Evolutionary conservation across 2,888 invertebrate genomes (phyloP).

Genomic region (Ormyrus thymus): DNA sequence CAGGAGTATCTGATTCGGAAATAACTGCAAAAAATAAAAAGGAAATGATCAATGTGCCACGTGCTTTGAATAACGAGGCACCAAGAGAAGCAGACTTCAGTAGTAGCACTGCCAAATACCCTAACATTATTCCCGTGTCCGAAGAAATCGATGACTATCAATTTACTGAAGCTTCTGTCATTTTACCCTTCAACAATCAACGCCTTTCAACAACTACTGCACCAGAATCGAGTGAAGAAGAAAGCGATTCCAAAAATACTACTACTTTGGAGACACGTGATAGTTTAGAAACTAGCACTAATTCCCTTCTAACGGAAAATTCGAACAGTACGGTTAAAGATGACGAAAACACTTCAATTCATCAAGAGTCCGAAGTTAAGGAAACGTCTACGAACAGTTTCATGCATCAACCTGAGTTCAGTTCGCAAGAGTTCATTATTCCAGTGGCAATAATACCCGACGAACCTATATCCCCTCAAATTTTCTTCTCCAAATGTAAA

Average conservation of each 20-base stretch:
- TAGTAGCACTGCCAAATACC: constrained; percentile 48
- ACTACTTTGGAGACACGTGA: background rate
- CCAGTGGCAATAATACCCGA: constrained; percentile 37
- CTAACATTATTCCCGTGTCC: constrained; percentile 69
- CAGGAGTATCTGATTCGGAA: constrained; percentile 15
- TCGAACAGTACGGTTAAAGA: constrained; percentile 1
- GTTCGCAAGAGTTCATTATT: constrained; percentile 18
- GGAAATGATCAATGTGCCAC: background rate
- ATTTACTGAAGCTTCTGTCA: constrained; percentile 55
- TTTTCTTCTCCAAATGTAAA: constrained; percentile 76
- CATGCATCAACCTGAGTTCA: background rate
- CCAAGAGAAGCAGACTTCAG: constrained; percentile 12
- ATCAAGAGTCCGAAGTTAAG: constrained; percentile 10
- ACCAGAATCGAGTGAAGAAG: constrained; percentile 19
- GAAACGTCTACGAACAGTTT: background rate
- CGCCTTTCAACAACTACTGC: constrained; percentile 41
- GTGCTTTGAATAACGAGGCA: background rate
- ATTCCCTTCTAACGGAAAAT: constrained; percentile 16
- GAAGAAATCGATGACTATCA: constrained; percentile 65
- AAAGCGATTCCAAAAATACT: constrained; percentile 9
- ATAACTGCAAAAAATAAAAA: constrained; percentile 6
- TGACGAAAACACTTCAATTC: background rate
- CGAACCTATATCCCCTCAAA: constrained; percentile 19
- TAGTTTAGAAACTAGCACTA: constrained; percentile 28
- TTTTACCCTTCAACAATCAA: constrained; percentile 43